These are phyloP conservation scores for Apodemia duryi DNA, from an alignment of 2,888 invertebrate genomes.

Conservation along the genomic window DNA sequence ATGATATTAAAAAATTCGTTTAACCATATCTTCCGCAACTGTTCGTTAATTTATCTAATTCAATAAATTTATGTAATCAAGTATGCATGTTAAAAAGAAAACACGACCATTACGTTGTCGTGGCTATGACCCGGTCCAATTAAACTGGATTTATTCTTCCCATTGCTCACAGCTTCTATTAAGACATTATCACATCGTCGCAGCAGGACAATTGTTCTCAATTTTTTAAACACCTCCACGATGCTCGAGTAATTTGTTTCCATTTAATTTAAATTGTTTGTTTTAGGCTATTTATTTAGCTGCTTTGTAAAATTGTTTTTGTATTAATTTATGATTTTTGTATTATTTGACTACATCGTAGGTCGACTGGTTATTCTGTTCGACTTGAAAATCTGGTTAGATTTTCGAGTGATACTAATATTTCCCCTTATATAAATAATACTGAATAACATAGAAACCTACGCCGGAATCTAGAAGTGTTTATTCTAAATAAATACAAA, in stretches of 20 bases:
- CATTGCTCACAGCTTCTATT: slow-evolving; percentile 52
- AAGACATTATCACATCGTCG: slow-evolving; percentile 71
- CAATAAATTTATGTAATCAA: slow-evolving; percentile 49
- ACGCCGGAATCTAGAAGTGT: too few relatives aligned
- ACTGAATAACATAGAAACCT: too few relatives aligned
- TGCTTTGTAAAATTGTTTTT: not conserved
- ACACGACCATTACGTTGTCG: slow-evolving; percentile 68
- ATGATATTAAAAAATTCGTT: too few relatives aligned
- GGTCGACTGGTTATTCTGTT: too few relatives aligned
- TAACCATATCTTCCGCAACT: too few relatives aligned
- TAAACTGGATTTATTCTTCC: slow-evolving; percentile 73
- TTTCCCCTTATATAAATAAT: too few relatives aligned
- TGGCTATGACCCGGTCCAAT: slow-evolving; percentile 64
- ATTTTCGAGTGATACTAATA: too few relatives aligned
- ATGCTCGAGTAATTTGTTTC: slow-evolving; percentile 69
- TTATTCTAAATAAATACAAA: too few relatives aligned
- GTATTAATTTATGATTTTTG: not conserved
- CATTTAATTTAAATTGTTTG: slow-evolving; percentile 54
- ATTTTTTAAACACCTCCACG: slow-evolving; percentile 73
- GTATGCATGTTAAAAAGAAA: slow-evolving; percentile 64
- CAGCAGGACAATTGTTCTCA: slow-evolving; percentile 69
- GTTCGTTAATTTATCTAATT: slow-evolving; percentile 22
- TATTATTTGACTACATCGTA: not conserved
- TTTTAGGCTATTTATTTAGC: slow-evolving; percentile 36
- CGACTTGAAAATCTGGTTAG: too few relatives aligned